Evolutionary conservation across 2,113 vertebrate species (phyloP).

Genomic region (Eptatretus burgeri): DNA sequence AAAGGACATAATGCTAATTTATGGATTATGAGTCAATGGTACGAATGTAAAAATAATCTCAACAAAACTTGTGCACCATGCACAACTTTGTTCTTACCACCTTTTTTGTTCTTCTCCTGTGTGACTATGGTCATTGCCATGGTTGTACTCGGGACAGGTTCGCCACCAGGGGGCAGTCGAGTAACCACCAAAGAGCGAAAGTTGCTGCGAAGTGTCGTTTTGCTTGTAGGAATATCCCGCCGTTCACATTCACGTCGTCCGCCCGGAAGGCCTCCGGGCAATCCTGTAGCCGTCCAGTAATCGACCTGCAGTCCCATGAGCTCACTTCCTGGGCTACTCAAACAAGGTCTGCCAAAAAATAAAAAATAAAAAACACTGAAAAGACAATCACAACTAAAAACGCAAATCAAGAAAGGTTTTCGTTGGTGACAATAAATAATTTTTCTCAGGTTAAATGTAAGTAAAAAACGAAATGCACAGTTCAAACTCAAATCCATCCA

Average conservation of each 20-base stretch:
- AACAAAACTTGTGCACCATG: too few relatives aligned
- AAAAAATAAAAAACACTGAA: conserved; percentile 7
- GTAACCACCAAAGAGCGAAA: conserved; percentile 67
- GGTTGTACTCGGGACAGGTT: conserved; percentile 34
- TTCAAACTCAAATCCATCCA: too few relatives aligned
- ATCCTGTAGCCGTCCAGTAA: conserved; percentile 54
- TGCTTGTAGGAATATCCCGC: conserved; percentile 15
- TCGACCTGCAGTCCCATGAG: conserved; percentile 93
- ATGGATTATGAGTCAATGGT: too few relatives aligned
- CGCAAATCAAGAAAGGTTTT: conserved; percentile 12
- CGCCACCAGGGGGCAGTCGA: conserved; percentile 37
- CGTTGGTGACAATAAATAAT: conserved; percentile 10
- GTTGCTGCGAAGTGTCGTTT: conserved; percentile 68
- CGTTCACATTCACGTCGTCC: conserved; percentile 33
- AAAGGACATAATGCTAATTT: too few relatives aligned
- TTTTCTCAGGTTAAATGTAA: neutral
- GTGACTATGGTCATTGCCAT: conserved; percentile 81
- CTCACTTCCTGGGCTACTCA: conserved; percentile 35
- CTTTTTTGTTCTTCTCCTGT: conserved; percentile 67
- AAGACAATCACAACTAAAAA: conserved; percentile 6
- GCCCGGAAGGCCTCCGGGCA: conserved; percentile 24
- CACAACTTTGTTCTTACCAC: conserved; percentile 12
- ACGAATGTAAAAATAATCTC: too few relatives aligned
- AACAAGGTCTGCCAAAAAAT: conserved; percentile 15
- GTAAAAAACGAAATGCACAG: neutral